Percentiles rank a stretch among this genome's conserved stretches.
These are phyloP conservation scores for Geodia barretti DNA, from an alignment of 37 sponge, comb jelly and placozoan genomes.

Conservation along the genomic window DNA sequence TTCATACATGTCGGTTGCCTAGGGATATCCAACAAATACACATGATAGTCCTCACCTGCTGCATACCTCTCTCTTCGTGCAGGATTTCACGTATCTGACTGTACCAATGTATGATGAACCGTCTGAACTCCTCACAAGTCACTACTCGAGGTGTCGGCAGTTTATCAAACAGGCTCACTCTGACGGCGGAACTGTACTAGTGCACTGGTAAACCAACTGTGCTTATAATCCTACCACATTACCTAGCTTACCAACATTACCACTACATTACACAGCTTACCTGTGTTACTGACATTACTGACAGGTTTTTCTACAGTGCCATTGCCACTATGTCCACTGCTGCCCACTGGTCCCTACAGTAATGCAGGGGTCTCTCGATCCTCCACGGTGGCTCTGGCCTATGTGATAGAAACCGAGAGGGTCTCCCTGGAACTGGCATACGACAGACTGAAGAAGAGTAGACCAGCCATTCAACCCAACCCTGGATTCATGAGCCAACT, in stretches of 20 bases:
- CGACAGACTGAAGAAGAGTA: slow-evolving; percentile 47
- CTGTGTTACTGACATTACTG: not conserved
- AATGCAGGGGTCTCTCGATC: slow-evolving; percentile 78
- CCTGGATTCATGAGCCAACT: slow-evolving; percentile 61
- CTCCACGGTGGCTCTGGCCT: slow-evolving; percentile 61
- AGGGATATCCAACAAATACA: not conserved
- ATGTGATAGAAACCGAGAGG: slow-evolving; percentile 55
- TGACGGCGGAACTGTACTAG: slow-evolving; percentile 44
- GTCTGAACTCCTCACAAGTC: slow-evolving; percentile 21
- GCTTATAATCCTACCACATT: not conserved
- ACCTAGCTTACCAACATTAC: not conserved
- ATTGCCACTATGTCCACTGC: too few relatives aligned
- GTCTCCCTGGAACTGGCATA: slow-evolving; percentile 27
- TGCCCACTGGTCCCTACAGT: slow-evolving; percentile 28
- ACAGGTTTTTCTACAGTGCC: too few relatives aligned
- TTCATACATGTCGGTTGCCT: too few relatives aligned
- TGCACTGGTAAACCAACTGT: slow-evolving; percentile 64
- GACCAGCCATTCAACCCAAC: slow-evolving; percentile 69
- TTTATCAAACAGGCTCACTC: slow-evolving; percentile 62
- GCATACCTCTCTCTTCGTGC: not conserved
- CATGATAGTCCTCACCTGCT: not conserved
- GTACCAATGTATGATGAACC: slow-evolving; percentile 73
- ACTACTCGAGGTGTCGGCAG: slow-evolving; percentile 54
- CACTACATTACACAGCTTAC: not conserved
- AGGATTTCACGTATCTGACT: slow-evolving; percentile 46